phyloP scores from a whole-genome alignment of 2,888 invertebrate genomes.

The Athalia rosae region DNA sequence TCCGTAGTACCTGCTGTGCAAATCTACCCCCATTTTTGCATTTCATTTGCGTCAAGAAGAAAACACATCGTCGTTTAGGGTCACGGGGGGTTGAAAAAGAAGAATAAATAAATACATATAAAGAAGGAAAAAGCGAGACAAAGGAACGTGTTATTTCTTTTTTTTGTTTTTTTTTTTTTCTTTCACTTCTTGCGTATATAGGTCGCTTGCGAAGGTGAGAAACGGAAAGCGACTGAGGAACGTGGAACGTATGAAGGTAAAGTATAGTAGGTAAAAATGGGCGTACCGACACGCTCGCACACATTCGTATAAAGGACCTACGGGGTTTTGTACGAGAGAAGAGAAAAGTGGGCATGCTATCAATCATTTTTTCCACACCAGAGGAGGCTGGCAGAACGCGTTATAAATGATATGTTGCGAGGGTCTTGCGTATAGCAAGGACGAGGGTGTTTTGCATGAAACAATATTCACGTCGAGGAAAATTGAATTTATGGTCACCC shows the following conservation, averaged over 20 bases:
- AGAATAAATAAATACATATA: too few relatives aligned
- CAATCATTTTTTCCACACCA: constrained; percentile 48
- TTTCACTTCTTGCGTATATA: neutral
- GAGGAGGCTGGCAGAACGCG: constrained; percentile 45
- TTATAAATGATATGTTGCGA: constrained; percentile 48
- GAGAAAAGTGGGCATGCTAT: constrained; percentile 34
- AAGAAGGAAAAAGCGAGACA: too few relatives aligned
- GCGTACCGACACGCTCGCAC: too few relatives aligned
- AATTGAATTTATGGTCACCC: constrained; percentile 46
- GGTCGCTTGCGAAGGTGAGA: neutral
- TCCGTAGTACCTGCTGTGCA: too few relatives aligned
- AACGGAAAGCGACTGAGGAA: neutral
- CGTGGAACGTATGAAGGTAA: neutral
- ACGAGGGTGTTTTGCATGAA: constrained; percentile 46
- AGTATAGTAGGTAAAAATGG: constrained; percentile 18
- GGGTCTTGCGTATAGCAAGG: constrained; percentile 9
- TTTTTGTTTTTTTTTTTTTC: neutral
- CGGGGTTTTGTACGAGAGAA: neutral
- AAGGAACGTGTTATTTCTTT: neutral
- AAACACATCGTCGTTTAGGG: too few relatives aligned
- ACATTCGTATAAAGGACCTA: too few relatives aligned
- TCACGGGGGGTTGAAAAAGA: too few relatives aligned
- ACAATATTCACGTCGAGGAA: constrained; percentile 48
- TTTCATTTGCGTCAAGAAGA: too few relatives aligned
- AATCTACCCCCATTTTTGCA: too few relatives aligned